phyloP scores from a whole-genome alignment of 2,888 invertebrate species.

The Euclidia mi region DNA sequence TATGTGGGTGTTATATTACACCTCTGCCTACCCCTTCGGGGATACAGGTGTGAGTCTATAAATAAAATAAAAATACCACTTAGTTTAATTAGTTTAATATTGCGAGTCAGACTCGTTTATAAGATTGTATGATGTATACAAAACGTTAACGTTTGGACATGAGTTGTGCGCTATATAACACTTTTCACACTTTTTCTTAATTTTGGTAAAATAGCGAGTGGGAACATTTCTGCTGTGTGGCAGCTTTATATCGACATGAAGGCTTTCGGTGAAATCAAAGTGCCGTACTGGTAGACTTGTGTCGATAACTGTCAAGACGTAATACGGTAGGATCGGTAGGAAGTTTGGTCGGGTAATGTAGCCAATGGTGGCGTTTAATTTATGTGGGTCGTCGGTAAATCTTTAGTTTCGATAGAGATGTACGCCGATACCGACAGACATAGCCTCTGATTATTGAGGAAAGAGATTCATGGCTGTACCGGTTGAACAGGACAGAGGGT shows the following conservation, averaged over 20 bases:
- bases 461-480: too few species aligned
- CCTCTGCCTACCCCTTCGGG: too few species aligned
- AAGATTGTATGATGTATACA: too few species aligned
- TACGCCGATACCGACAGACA: conserved; percentile 17
- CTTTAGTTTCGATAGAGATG: conserved; percentile 34
- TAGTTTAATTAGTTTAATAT: too few species aligned
- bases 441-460: conserved; percentile 3
- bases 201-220: conserved; percentile 10
- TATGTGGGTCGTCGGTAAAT: conserved; percentile 48
- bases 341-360: conserved; percentile 54
- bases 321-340: conserved; percentile 53
- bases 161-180: conserved; percentile 44
- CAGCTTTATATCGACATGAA: too few species aligned
- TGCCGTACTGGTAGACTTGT: conserved; percentile 56
- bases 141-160: conserved; percentile 15
- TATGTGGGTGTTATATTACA: too few species aligned
- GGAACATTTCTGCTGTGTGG: conserved; percentile 30
- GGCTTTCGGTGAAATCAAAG: conserved; percentile 59
- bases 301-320: conserved; percentile 67
- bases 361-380: conserved; percentile 48
- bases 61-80: too few species aligned
- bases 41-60: too few species aligned
- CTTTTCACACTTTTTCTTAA: conserved; percentile 23
- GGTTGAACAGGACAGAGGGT: too few species aligned
- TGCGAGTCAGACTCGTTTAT: too few species aligned